phyloP scores from a whole-genome alignment of 1,140 invertebrate genomes.

The Drosophila sechellia region DNA sequence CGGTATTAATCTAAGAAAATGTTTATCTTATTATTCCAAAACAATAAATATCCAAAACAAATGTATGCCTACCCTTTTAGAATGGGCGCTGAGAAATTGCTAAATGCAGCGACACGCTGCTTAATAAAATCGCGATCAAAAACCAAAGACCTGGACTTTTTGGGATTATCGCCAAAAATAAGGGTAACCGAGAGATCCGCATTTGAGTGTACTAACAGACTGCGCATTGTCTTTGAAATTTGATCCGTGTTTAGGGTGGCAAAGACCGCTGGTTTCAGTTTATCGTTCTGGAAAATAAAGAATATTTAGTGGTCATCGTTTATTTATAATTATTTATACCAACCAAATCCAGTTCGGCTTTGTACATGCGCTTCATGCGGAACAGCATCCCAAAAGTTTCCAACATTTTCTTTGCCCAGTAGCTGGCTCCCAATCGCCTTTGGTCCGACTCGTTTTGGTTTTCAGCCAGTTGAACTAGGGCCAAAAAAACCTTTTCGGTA shows the following conservation, averaged over 20 bases:
- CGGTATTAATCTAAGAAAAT: slow-evolving; percentile 50
- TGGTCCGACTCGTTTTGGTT: slow-evolving; percentile 33
- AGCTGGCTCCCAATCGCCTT: slow-evolving; percentile 60
- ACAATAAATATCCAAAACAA: no score
- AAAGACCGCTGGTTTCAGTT: slow-evolving; percentile 55
- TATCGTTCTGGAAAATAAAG: slow-evolving; percentile 45
- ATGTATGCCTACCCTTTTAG: slow-evolving; percentile 47
- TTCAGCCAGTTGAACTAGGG: slow-evolving; percentile 63
- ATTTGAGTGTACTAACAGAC: slow-evolving; percentile 60
- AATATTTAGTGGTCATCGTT: neutral
- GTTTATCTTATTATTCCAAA: neutral
- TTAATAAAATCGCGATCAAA: slow-evolving; percentile 66
- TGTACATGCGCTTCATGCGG: slow-evolving; percentile 76
- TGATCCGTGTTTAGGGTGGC: slow-evolving; percentile 46
- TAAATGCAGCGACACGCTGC: slow-evolving; percentile 44
- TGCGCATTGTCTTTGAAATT: slow-evolving; percentile 52
- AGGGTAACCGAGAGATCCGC: slow-evolving; percentile 60
- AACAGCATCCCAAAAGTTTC: slow-evolving; percentile 64
- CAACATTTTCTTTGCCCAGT: slow-evolving; percentile 72
- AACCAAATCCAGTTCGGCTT: slow-evolving; percentile 73
- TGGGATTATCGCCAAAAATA: slow-evolving; percentile 67
- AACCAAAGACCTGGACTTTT: slow-evolving; percentile 61
- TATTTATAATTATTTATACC: neutral
- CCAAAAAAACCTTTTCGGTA: slow-evolving; percentile 67
- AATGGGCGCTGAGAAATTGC: slow-evolving; percentile 53